Base-by-base conservation (phyloP, 2,888 invertebrate species). In the Parascotia fuliginaria region DNA sequence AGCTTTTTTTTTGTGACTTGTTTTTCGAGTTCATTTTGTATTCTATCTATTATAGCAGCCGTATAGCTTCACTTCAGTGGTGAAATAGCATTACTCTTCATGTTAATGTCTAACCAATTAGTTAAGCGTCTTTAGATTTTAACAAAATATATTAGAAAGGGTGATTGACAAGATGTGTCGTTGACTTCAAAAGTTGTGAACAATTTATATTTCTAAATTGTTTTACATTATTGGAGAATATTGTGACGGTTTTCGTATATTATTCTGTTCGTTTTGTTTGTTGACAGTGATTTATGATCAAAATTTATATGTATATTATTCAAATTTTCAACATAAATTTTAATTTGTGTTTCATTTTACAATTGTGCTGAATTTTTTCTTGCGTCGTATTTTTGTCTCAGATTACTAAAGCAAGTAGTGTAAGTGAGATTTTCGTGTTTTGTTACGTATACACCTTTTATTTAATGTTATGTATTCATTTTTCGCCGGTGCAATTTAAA, bases 101-200 rank as follows among this genome's bases (percentile, higher is more conserved):
- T 38, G 32, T 38, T 24, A 39, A 39, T 45, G 12, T 24, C 22
- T 39, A n/a, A 24, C 24, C 32, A 27, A 39, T 45, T 33, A 39
- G 24, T 33, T 15, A 31, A 13, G 19, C 27, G 19, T 3, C 32
- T 22, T 29, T 29, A 11, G 9, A 9, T 13, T 15, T 31, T 31
- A 31, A 31, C 29, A 36, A 41, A 46, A 34, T 29, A 46, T 34
- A 34, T 19, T 39, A 34, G 14, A 14, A 22, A 19, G 22, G 34
- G 9, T 2, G 3, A 41, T 36, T 12, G 15, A 22, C 14, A 12
- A 16, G 13, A 24, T 31, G 5, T 13, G 34, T 15, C 14, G 13
- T 36, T 46, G 36, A 41, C 46, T 34, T 11, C 2, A 33, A 33
- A 32, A 33, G n/a, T 46, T 39, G 19, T 31, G 11, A 14, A n/a